Evolutionary conservation across 1,140 invertebrate genomes (phyloP), one percentile per base, ranked within the genome.

Genomic region (Tetraneura akinire): DNA sequence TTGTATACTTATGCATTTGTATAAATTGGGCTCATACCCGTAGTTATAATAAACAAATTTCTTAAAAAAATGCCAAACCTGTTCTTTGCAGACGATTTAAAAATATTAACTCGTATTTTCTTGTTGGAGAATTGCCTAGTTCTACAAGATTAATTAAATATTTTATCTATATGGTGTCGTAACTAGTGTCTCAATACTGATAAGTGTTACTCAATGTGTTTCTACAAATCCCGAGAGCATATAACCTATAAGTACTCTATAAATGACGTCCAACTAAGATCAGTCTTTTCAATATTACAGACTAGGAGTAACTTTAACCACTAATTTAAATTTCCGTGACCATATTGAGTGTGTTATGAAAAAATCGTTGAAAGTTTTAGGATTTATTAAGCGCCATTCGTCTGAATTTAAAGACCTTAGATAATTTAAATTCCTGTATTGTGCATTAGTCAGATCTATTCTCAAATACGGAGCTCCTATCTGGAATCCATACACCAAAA

Each of bases 61-160:
- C n/a, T n/a, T n/a, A n/a, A n/a, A n/a, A n/a, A n/a, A n/a, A n/a
- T n/a, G n/a, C n/a, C n/a, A n/a, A n/a, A n/a, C n/a, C n/a, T n/a
- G n/a, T n/a, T n/a, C n/a, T n/a, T n/a, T n/a, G n/a, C n/a, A 45
- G 49, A 51, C 49, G 49, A 51, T 51, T 51, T 51, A 51, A 51
- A 51, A 51, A 51, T 16, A 51, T 51, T 51, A 11, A 51, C 13
- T 51, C 49, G 49, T 51, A 51, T 51, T 14, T 51, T 14, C 49
- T 51, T 14, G 49, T 16, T 16, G 5, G 49, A 51, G 10, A 14
- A 51, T 51, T 51, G 49, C 16, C 13, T 11, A 51, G 49, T 51
- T 14, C 13, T 51, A 11, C 49, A 51, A 51, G 49, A 51, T 51
- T 6, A 51, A 51, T 51, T 3, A 51, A 51, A 51, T 11, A 16